Evolutionary conservation across 2,888 invertebrate species (phyloP), one percentile per base, ranked within the genome.

Genomic region (Metopia argyrocephala): DNA sequence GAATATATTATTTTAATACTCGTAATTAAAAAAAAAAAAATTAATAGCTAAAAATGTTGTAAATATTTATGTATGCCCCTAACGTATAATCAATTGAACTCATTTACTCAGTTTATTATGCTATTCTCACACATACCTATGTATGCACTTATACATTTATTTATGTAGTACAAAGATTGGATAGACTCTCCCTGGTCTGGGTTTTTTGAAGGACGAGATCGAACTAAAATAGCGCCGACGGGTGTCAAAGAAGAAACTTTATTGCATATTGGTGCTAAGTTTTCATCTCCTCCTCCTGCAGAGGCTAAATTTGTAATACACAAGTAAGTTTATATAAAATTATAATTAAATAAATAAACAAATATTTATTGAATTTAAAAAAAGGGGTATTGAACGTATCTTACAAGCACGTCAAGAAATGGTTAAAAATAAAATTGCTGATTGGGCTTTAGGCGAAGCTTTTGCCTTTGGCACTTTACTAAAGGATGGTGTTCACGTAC

Each of bases 391-490:
- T 83, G 94, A 96, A 86, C 94, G 97, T 90, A 97, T 97, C 86
- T 92, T 98, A 85, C 97, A 96, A 89, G 92, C 95, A 1, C 95
- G 98, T 75, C 95, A 96, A 93, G 95, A 97, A 86, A 97, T 99
- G 98, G 95, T 98, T 0, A 95, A 97, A 85, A 92, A 94, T 71
- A 93, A 97, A 69, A 93, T 93, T 23, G 95, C 95, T 25, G 99
- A 99, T 92, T 99, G 99, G 99, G 98, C 99, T 5, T 92, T 99
- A 70, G 99, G 95, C 12, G 99, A 99, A 91, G 98, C 98, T 0
- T 95, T 99, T 94, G 98, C 99, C 2, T 99, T 98, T 88, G 99
- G 99, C 4, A 97, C 98, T 0, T 92, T 99, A 82, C 92, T 99
- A 57, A 98, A 98, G 91, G 99, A 99, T 88, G 99, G 98, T 83